phyloP scores from a whole-genome alignment of 2,797 vertebrate species.

The Odontamblyopus rebecca region DNA sequence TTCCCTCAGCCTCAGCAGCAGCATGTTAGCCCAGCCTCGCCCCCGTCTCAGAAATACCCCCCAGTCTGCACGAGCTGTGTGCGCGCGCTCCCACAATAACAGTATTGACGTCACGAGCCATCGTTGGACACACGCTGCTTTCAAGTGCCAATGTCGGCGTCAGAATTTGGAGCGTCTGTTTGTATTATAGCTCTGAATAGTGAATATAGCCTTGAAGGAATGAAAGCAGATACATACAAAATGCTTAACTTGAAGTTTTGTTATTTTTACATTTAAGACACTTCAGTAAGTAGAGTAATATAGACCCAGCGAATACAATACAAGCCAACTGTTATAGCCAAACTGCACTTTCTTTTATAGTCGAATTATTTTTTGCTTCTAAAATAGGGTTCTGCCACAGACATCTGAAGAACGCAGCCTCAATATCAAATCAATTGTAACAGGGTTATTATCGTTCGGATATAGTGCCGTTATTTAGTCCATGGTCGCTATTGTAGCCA shows the following conservation, averaged over 20 bases:
- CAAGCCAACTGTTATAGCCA: not conserved
- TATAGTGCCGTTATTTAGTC: not conserved
- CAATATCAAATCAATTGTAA: not conserved
- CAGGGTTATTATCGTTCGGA: not conserved
- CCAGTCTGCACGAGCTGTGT: constrained; percentile 21
- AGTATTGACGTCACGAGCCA: constrained; percentile 76
- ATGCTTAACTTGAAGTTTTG: not conserved
- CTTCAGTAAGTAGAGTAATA: too few relatives aligned
- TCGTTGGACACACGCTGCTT: constrained; percentile 57
- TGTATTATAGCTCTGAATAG: not conserved
- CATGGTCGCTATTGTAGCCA: too few relatives aligned
- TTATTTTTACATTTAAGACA: not conserved
- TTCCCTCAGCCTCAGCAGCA: constrained; percentile 32
- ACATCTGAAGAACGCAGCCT: too few relatives aligned
- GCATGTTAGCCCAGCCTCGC: constrained; percentile 24
- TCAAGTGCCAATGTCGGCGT: constrained; percentile 32
- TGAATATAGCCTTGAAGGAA: not conserved
- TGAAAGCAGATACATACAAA: not conserved
- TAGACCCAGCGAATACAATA: too few relatives aligned
- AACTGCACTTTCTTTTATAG: not conserved
- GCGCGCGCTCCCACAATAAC: constrained; percentile 76
- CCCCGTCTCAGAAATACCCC: constrained; percentile 52
- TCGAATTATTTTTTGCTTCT: too few relatives aligned
- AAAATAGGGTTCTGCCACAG: too few relatives aligned
- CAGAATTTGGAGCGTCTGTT: not conserved